Conservation (phyloP, 2,797 vertebrate species). For the Hipposideros larvatus region DNA sequence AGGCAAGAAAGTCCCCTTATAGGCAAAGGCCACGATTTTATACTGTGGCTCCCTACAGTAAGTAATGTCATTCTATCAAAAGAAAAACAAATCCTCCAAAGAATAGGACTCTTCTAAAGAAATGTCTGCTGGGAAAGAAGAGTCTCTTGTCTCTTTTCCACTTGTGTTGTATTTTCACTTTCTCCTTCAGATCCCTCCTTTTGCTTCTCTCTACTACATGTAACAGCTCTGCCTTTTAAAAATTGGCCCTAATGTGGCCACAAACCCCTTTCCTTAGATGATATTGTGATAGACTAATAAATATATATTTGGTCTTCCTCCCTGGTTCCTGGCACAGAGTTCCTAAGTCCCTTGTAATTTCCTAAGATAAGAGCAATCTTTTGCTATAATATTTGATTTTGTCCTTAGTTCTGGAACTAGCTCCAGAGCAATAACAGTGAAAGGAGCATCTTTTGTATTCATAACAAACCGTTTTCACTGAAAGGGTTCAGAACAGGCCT, state of each 20-base stretch:
- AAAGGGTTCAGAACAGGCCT: neutral
- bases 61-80: constrained; percentile 52
- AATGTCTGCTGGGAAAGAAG: neutral
- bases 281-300: neutral
- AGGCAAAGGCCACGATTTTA: constrained; percentile 10
- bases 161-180: constrained; percentile 10
- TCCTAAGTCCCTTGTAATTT: constrained; percentile 7
- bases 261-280: constrained; percentile 17
- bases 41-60: neutral
- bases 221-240: constrained; percentile 32
- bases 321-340: neutral
- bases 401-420: neutral
- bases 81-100: constrained; percentile 42
- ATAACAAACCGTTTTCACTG: neutral
- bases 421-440: neutral
- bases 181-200: neutral
- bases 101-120: constrained; percentile 1
- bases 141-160: neutral
- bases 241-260: neutral
- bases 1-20: neutral
- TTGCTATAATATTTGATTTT: constrained; percentile 1
- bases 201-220: neutral
- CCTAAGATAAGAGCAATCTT: neutral
- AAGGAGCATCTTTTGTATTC: constrained; percentile 16
- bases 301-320: neutral